These are phyloP conservation scores for Leiothrix lutea DNA, from an alignment of 2,113 vertebrate species.

Conservation along the genomic window DNA sequence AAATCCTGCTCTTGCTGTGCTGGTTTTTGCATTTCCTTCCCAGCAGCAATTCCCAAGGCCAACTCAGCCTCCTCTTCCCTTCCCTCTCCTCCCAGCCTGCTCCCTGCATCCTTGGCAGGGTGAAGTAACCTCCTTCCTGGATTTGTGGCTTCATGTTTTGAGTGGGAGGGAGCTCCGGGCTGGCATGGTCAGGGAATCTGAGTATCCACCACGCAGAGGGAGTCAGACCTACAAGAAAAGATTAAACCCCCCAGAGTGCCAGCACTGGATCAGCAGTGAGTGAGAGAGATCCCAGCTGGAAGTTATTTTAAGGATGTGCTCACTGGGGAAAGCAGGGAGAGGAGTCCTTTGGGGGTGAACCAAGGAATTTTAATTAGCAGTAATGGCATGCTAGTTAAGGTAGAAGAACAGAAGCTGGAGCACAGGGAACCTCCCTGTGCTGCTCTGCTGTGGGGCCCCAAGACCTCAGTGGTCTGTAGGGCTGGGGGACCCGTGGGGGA, in stretches of 20 bases:
- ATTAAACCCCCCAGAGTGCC: neutral
- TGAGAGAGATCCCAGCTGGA: neutral
- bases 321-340: neutral
- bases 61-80: neutral
- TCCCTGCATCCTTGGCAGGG: neutral
- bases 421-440: fast-evolving
- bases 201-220: neutral
- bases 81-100: neutral
- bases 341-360: neutral
- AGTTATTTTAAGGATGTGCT: neutral
- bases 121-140: neutral
- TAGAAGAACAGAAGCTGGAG: neutral
- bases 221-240: neutral
- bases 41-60: neutral
- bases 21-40: fast-evolving
- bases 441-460: fast-evolving
- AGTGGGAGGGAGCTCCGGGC: neutral
- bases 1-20: neutral
- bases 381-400: neutral
- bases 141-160: neutral
- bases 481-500: neutral
- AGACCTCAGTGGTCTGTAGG: neutral
- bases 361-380: neutral
- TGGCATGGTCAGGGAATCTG: neutral
- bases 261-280: neutral